These are phyloP conservation scores for Eidolon helvum DNA, from an alignment of 2,113 vertebrate species.

Conservation along the genomic window DNA sequence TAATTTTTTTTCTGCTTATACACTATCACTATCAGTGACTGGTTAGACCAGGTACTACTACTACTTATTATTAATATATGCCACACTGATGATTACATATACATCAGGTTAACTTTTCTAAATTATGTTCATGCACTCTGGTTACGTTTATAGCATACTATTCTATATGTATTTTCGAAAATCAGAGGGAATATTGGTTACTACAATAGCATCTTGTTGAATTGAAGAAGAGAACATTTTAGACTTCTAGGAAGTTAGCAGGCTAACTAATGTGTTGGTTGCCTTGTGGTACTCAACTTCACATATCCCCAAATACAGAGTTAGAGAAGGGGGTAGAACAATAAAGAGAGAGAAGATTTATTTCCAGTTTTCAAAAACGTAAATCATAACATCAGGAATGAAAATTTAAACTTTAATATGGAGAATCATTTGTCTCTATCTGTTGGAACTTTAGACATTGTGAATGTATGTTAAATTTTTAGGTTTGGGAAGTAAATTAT, in stretches of 20 bases:
- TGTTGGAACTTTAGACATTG: neutral
- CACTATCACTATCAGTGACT: neutral
- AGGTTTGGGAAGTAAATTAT: neutral
- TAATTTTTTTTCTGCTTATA: neutral
- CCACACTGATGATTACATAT: neutral
- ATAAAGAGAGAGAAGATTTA: neutral
- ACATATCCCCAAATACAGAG: neutral
- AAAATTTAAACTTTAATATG: constrained; percentile 1
- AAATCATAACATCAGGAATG: neutral
- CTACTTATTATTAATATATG: neutral
- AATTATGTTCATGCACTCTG: neutral
- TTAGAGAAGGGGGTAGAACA: neutral
- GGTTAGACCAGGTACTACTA: neutral
- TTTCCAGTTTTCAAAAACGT: constrained; percentile 25
- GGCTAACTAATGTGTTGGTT: neutral
- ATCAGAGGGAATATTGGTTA: neutral
- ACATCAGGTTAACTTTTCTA: neutral
- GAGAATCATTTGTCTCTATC: neutral
- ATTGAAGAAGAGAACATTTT: neutral
- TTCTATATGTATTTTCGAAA: neutral
- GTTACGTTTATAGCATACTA: neutral
- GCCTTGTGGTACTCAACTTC: neutral
- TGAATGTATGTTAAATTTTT: constrained; percentile 1
- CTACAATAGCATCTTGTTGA: neutral
- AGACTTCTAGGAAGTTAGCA: neutral